These are phyloP conservation scores for Macaria liturata DNA, from an alignment of 2,888 invertebrate genomes.

Conservation along the genomic window DNA sequence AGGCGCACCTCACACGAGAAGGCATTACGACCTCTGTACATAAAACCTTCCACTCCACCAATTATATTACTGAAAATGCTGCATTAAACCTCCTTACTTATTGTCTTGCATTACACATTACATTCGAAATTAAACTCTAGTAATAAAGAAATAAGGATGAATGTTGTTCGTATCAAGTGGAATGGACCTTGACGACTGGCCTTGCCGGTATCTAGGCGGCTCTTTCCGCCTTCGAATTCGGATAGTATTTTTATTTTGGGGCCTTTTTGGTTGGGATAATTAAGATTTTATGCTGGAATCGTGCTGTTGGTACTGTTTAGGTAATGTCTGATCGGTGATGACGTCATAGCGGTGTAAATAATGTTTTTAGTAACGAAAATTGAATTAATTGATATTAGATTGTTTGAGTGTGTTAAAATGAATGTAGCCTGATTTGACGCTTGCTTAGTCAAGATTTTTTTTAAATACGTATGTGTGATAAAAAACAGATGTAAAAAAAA, in stretches of 20 bases:
- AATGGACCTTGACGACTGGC: slow-evolving; percentile 73
- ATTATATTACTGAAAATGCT: slow-evolving; percentile 73
- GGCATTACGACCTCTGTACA: slow-evolving; percentile 36
- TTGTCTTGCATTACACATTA: slow-evolving; percentile 61
- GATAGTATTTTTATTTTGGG: slow-evolving; percentile 65
- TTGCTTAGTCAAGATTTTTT: neutral
- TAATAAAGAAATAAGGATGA: slow-evolving; percentile 38
- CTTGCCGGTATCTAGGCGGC: slow-evolving; percentile 76
- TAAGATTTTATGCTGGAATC: slow-evolving; percentile 27
- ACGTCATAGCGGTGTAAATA: slow-evolving; percentile 6
- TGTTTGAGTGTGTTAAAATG: neutral
- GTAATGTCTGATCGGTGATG: neutral
- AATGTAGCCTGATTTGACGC: too few relatives aligned
- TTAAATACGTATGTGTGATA: too few relatives aligned
- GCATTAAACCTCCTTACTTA: slow-evolving; percentile 74
- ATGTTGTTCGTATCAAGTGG: slow-evolving; percentile 44
- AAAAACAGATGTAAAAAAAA: too few relatives aligned
- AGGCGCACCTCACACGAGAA: neutral
- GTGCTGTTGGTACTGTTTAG: slow-evolving; percentile 12
- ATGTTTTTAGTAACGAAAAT: neutral
- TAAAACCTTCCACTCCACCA: slow-evolving; percentile 76
- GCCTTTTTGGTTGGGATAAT: slow-evolving; percentile 36
- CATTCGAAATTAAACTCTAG: slow-evolving; percentile 51
- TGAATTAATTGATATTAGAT: neutral
- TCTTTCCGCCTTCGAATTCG: slow-evolving; percentile 82